Percentiles rank a stretch among this genome's conserved stretches.
Conservation (phyloP, 2,113 vertebrate species). For the Stegostoma tigrinum region DNA sequence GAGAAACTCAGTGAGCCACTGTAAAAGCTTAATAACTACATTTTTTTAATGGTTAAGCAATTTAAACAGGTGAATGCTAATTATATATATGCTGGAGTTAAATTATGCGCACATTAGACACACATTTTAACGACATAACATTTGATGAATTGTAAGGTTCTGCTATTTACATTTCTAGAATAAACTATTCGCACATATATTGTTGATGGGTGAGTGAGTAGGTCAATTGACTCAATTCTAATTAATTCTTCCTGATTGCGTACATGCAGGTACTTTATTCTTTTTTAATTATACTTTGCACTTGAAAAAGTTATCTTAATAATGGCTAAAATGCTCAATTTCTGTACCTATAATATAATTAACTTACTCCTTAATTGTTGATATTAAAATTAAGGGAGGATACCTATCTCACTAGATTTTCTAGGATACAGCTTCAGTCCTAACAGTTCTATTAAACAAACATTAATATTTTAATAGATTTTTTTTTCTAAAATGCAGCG, state of each 20-base stretch:
- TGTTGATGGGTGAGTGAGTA: neutral
- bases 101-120: neutral
- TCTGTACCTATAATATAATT: neutral
- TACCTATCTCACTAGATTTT: neutral
- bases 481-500: neutral
- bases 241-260: constrained; percentile 10
- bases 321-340: neutral
- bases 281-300: neutral
- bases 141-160: neutral
- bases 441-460: neutral
- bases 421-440: neutral
- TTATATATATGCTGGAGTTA: neutral
- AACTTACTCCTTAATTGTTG: neutral
- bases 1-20: neutral
- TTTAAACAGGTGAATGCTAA: neutral
- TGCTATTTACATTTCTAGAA: neutral
- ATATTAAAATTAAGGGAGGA: neutral
- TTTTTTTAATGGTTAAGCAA: neutral
- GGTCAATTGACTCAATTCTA: neutral
- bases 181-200: neutral
- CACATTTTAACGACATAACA: neutral
- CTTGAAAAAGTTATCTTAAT: neutral
- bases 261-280: neutral
- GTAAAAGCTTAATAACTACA: neutral
- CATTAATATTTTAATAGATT: no score